Evolutionary conservation across 2,113 vertebrate genomes (phyloP).

Genomic region (Lepidothrix coronata): DNA sequence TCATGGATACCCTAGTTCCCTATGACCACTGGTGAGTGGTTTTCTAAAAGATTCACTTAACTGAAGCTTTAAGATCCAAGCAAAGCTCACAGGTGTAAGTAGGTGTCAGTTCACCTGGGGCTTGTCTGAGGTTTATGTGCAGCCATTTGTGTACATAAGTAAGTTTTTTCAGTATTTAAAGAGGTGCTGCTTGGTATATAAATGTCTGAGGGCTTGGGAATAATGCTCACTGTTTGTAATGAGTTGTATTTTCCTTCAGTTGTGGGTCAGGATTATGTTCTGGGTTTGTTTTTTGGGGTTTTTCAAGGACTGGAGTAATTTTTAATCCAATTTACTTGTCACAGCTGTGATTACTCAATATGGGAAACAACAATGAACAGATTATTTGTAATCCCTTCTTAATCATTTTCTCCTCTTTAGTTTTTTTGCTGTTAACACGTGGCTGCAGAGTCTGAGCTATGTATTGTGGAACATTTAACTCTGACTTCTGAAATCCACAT

Average conservation of each 20-base stretch:
- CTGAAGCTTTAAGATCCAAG: neutral
- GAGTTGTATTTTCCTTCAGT: neutral
- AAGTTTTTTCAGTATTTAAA: neutral
- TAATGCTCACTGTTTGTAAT: neutral
- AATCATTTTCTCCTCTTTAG: neutral
- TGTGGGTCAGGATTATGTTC: neutral
- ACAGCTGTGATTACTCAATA: constrained; percentile 26
- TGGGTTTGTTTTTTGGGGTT: neutral
- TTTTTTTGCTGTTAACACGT: neutral
- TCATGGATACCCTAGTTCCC: neutral
- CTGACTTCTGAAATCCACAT: neutral
- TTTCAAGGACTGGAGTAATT: neutral
- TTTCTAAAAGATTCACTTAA: neutral
- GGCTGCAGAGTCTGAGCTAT: neutral
- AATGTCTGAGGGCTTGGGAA: neutral
- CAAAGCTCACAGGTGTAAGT: neutral
- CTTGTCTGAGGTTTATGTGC: neutral
- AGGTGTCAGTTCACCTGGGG: neutral
- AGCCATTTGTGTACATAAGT: neutral
- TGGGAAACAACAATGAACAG: neutral
- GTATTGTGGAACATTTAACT: neutral
- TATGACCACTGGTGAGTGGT: neutral
- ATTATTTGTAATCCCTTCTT: constrained; percentile 20
- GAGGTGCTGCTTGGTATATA: neutral
- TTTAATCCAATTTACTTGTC: constrained; percentile 35